A percentile compares a stretch with the other conserved stretches of the same genome.
phyloP scores from a whole-genome alignment of 2,113 vertebrate genomes.

The Brachyhypopomus occidentalis region DNA sequence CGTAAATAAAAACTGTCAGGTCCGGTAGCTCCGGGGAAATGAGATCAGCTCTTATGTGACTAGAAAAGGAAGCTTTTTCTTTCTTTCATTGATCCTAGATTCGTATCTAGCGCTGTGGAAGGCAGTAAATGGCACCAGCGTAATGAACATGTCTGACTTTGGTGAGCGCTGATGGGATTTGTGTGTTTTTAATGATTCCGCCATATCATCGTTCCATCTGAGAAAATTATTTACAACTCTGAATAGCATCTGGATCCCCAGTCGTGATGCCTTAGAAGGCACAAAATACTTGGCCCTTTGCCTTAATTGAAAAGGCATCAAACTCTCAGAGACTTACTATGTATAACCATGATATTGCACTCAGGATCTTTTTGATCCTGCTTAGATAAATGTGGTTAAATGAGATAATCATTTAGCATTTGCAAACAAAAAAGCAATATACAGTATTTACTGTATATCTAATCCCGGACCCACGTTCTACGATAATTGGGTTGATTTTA shows the following conservation, averaged over 20 bases:
- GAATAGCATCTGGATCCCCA: constrained; percentile 38
- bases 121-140: constrained; percentile 17
- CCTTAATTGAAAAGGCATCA: neutral
- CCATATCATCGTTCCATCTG: constrained; percentile 40
- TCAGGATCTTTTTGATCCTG: too few species aligned
- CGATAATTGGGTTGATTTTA: too few species aligned
- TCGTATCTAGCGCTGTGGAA: constrained; percentile 25
- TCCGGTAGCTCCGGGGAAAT: constrained; percentile 33
- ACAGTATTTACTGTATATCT: too few species aligned
- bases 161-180: constrained; percentile 16
- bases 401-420: too few species aligned
- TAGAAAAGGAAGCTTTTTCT: constrained; percentile 26
- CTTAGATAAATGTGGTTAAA: too few species aligned
- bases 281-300: too few species aligned
- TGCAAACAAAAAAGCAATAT: too few species aligned
- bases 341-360: neutral
- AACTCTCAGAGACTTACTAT: neutral
- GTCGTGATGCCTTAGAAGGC: constrained; percentile 13
- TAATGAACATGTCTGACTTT: constrained; percentile 20
- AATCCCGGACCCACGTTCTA: too few species aligned
- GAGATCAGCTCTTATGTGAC: constrained; percentile 25
- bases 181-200: constrained; percentile 38
- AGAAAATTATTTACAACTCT: constrained; percentile 45
- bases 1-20: constrained; percentile 33
- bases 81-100: constrained; percentile 47